These are phyloP conservation scores for Eupelmus urozonus DNA, from an alignment of 2,888 invertebrate genomes.

Conservation along the genomic window DNA sequence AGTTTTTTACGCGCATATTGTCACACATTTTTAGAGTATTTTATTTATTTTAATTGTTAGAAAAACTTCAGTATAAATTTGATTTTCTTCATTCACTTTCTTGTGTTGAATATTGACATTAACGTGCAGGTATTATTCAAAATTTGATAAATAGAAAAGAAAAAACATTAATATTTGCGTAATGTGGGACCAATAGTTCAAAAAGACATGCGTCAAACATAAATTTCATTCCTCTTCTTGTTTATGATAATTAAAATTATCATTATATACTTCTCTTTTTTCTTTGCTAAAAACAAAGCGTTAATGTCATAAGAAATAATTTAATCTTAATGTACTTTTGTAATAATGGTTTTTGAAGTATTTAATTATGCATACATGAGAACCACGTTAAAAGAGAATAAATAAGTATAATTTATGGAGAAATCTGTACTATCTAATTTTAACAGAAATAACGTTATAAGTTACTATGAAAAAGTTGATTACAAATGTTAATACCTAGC, in stretches of 20 bases:
- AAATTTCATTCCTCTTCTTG: constrained; percentile 46
- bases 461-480: constrained; percentile 16
- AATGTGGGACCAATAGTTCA: constrained; percentile 56
- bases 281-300: constrained; percentile 12
- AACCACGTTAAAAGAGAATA: constrained; percentile 32
- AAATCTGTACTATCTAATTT: constrained; percentile 24
- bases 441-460: constrained; percentile 17
- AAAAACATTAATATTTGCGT: constrained; percentile 18
- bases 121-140: constrained; percentile 18
- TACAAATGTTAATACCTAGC: constrained; percentile 30
- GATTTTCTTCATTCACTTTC: constrained; percentile 48
- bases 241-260: constrained; percentile 21
- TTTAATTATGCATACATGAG: constrained; percentile 27
- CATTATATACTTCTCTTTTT: constrained; percentile 37
- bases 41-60: constrained; percentile 61
- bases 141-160: constrained; percentile 16
- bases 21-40: constrained; percentile 61
- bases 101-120: constrained; percentile 42
- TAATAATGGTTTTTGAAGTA: constrained; percentile 49
- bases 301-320: constrained; percentile 24
- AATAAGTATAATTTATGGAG: constrained; percentile 38
- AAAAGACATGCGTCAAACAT: constrained; percentile 19
- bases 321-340: constrained; percentile 35
- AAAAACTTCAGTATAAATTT: constrained; percentile 44
- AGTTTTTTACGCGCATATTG: constrained; percentile 59